Percentiles rank a stretch among this genome's conserved stretches.
phyloP scores from a whole-genome alignment of 2,113 vertebrate genomes.

The Argyrosomus japonicus region DNA sequence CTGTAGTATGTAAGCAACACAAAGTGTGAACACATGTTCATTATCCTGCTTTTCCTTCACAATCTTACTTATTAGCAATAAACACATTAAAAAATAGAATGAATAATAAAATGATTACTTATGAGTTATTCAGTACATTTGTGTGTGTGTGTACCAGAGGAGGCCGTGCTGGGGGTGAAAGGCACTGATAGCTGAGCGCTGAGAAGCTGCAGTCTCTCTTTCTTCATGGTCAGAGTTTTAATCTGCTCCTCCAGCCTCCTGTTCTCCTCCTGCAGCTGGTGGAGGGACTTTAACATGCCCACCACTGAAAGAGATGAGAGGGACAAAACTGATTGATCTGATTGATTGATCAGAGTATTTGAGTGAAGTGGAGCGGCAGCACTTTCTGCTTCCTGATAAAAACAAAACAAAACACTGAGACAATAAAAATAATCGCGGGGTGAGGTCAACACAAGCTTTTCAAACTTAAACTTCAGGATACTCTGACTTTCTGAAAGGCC shows the following conservation, averaged over 20 bases:
- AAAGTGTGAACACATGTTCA: not conserved
- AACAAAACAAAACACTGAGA: not conserved
- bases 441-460: not conserved
- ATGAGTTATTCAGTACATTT: slow-evolving; percentile 5
- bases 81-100: not conserved
- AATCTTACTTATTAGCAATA: not conserved
- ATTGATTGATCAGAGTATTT: not conserved
- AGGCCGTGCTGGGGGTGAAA: slow-evolving; percentile 86
- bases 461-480: not conserved
- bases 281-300: slow-evolving; percentile 97
- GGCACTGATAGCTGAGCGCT: slow-evolving; percentile 97
- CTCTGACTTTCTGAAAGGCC: slow-evolving; percentile 25
- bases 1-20: no score
- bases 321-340: not conserved
- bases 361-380: not conserved
- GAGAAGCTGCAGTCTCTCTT: slow-evolving; percentile 95
- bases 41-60: not conserved
- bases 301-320: slow-evolving; percentile 85
- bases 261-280: slow-evolving; percentile 99
- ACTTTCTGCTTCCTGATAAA: not conserved
- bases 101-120: not conserved
- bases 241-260: slow-evolving; percentile 96
- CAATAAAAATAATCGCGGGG: not conserved
- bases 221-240: slow-evolving; percentile 95
- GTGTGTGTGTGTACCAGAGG: slow-evolving; percentile 79